A percentile compares a stretch with the other conserved stretches of the same genome.
Evolutionary conservation across 2,113 vertebrate genomes (phyloP).

Genomic region (Hiodon tergisus): DNA sequence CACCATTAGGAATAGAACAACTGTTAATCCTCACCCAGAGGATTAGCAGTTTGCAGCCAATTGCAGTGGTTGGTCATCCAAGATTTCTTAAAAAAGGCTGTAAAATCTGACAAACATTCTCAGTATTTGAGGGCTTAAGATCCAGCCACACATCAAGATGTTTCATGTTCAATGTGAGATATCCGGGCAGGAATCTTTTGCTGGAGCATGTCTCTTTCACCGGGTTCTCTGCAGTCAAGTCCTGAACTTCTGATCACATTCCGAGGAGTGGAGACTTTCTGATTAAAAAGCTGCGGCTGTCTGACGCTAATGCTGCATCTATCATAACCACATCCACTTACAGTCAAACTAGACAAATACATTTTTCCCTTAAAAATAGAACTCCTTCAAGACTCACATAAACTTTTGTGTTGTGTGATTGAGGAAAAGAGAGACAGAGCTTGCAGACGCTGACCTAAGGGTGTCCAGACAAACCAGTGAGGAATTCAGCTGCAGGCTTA

Average conservation of each 20-base stretch:
- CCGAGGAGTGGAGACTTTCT: slow-evolving; percentile 29
- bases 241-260: slow-evolving; percentile 27
- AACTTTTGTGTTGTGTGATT: too few species aligned
- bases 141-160: slow-evolving; percentile 58
- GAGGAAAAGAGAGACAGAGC: too few species aligned
- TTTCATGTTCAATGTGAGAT: slow-evolving; percentile 56
- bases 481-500: too few species aligned
- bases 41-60: slow-evolving; percentile 30
- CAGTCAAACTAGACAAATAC: too few species aligned
- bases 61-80: slow-evolving; percentile 61
- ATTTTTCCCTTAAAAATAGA: too few species aligned
- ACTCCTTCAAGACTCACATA: too few species aligned
- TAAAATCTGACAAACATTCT: slow-evolving; percentile 69
- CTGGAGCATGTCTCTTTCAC: slow-evolving; percentile 47
- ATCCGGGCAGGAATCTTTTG: slow-evolving; percentile 53
- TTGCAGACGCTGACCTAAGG: too few species aligned
- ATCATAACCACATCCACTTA: too few species aligned
- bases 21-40: too few species aligned
- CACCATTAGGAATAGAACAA: slow-evolving; percentile 32
- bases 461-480: too few species aligned
- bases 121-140: slow-evolving; percentile 53
- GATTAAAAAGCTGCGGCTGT: background rate
- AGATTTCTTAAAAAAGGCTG: slow-evolving; percentile 61
- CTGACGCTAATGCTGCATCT: too few species aligned
- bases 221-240: slow-evolving; percentile 25